Evolutionary conservation across 2,113 vertebrate genomes (phyloP), one percentile per base, ranked within the genome.

Genomic region (Ceyx margarethae): DNA sequence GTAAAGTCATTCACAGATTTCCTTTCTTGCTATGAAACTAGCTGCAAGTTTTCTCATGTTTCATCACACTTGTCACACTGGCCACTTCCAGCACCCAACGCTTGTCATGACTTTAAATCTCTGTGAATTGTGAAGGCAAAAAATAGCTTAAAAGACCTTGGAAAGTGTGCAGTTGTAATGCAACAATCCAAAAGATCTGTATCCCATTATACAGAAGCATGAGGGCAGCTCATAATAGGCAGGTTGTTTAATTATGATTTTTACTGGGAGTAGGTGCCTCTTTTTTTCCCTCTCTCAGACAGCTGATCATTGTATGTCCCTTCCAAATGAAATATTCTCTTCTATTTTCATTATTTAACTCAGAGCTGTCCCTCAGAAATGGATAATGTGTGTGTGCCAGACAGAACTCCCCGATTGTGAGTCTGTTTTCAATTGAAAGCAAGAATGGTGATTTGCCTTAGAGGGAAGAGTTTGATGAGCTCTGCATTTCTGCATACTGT

Each of bases 361-460:
- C 58, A 37, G 17, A 74, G 22, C 6, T 73, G 33, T 45, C 31
- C 25, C 13, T 35, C 43, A 73, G 37, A 45, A 85, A 48, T 8
- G 1, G 4, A 71, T 14, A 29, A 5, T 1, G 0, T 19, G 7
- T 37, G 26, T 3, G 10, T 51, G 26, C n/a, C 40, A 53, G 21
- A 60, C 12, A 71, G 53, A 86, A 67, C 68, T 85, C 25, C 64
- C 3, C 23, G 56, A 20, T 23, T 60, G 9, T 37, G 67, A 29
- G 17, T 7, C 15, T 11, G 31, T 74, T 83, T 69, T 77, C 25
- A 83, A 26, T 0, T 75, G 35, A 43, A 58, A 64, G 5, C 28
- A 75, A 72, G 48, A 75, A 48, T 1, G 4, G 7, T 11, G 6
- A 42, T 13, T 21, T 80, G 29, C 54, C 50, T 79, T 73, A 67